Evolutionary conservation across 1,140 invertebrate genomes (phyloP).

Genomic region (Globodera rostochiensis): DNA sequence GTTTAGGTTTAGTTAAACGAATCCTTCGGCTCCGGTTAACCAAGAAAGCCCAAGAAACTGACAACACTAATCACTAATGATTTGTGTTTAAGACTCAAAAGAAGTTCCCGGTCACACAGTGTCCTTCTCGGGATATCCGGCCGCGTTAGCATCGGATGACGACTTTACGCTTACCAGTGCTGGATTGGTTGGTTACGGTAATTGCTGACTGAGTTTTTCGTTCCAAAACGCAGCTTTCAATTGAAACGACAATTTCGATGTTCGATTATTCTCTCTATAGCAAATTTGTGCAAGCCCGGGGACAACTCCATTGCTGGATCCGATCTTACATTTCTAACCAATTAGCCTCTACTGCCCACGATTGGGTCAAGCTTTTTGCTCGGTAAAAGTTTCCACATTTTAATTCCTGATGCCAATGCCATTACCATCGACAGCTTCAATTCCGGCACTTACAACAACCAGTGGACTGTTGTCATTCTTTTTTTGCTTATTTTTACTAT

Average conservation of each 20-base stretch:
- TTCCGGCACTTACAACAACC: conserved; percentile 82
- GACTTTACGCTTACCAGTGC: conserved; percentile 79
- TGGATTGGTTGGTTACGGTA: conserved; percentile 69
- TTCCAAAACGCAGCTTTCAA: conserved; percentile 59
- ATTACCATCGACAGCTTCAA: conserved; percentile 69
- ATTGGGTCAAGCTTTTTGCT: conserved; percentile 35
- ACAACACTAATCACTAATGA: no score
- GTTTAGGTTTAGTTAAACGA: no score
- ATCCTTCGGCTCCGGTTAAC: no score
- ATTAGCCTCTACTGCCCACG: conserved; percentile 73
- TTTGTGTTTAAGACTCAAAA: conserved; percentile 29
- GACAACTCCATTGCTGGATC: conserved; percentile 73
- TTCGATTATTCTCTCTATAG: conserved; percentile 72
- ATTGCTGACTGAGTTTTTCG: not conserved
- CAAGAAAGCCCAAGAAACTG: no score
- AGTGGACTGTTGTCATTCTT: conserved; percentile 75
- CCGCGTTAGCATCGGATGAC: conserved; percentile 81
- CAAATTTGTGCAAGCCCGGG: conserved; percentile 68
- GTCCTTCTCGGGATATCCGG: conserved; percentile 85
- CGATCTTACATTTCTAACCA: conserved; percentile 82
- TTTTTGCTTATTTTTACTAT: not conserved
- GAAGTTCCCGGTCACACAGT: conserved; percentile 71
- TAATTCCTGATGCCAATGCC: conserved; percentile 72
- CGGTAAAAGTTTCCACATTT: conserved; percentile 45
- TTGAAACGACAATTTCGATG: conserved; percentile 79